phyloP scores from a whole-genome alignment of 2,113 vertebrate species.

The Brachirus orientalis region DNA sequence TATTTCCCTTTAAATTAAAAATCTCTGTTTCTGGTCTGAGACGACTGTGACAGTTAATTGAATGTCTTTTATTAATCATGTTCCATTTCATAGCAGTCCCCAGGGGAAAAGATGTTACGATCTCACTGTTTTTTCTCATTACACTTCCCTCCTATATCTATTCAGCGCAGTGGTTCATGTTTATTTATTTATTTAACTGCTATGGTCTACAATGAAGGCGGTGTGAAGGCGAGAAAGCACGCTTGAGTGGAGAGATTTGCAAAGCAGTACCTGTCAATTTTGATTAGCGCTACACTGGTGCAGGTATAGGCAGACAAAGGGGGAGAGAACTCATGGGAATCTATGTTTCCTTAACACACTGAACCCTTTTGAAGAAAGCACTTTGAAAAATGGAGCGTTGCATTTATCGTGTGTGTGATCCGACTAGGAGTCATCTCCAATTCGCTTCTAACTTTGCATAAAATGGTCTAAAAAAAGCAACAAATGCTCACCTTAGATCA shows the following conservation, averaged over 20 bases:
- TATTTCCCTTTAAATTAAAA: conserved; percentile 44
- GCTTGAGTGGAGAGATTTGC: conserved; percentile 57
- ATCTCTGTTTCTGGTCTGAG: conserved; percentile 36
- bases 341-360: conserved; percentile 30
- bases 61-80: conserved; percentile 62
- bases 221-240: conserved; percentile 62
- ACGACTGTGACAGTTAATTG: conserved; percentile 53
- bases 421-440: conserved; percentile 5
- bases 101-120: conserved; percentile 50
- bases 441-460: not conserved
- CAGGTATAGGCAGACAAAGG: conserved; percentile 27
- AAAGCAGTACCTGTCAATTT: conserved; percentile 64
- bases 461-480: conserved; percentile 2
- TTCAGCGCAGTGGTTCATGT: conserved; percentile 31
- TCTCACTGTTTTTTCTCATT: conserved; percentile 62
- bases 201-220: conserved; percentile 58
- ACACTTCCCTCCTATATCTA: conserved; percentile 36
- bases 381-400: conserved; percentile 20
- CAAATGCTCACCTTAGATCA: conserved; percentile 24
- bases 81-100: conserved; percentile 66
- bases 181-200: conserved; percentile 59
- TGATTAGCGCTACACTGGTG: conserved; percentile 52
- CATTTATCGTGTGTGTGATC: conserved; percentile 5
- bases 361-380: conserved; percentile 21
- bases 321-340: conserved; percentile 45